These are phyloP conservation scores for Pseudanteris insignis DNA, from an alignment of 2,888 invertebrate species.

Conservation along the genomic window DNA sequence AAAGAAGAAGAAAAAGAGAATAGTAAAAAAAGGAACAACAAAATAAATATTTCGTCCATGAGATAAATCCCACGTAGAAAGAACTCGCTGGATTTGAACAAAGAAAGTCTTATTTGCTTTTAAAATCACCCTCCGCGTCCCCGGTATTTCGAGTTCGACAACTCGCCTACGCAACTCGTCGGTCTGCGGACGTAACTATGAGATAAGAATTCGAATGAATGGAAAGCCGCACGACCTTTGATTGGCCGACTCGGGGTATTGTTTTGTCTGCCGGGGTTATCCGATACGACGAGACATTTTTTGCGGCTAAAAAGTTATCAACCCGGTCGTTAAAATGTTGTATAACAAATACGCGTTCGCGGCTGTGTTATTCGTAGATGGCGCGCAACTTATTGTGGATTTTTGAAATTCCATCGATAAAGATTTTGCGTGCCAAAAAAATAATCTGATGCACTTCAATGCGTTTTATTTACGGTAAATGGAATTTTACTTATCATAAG, in stretches of 20 bases:
- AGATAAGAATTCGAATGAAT: constrained; percentile 39
- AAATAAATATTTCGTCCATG: too few species aligned
- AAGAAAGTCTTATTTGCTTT: too few species aligned
- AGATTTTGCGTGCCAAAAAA: too few species aligned
- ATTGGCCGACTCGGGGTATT: constrained; percentile 20
- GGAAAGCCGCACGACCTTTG: constrained; percentile 32
- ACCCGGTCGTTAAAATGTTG: constrained; percentile 7
- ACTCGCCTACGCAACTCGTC: constrained; percentile 21
- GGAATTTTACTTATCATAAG: too few species aligned
- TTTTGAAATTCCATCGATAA: too few species aligned
- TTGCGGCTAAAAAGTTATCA: constrained; percentile 14
- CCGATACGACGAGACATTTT: constrained; percentile 19
- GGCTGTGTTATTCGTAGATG: constrained; percentile 12
- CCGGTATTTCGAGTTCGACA: constrained; percentile 15
- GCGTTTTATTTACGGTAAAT: too few species aligned
- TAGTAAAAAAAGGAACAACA: too few species aligned
- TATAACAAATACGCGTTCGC: constrained; percentile 2
- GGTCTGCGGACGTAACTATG: constrained; percentile 18
- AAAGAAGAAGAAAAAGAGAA: too few species aligned
- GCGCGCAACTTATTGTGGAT: too few species aligned
- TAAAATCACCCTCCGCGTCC: background rate
- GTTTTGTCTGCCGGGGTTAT: constrained; percentile 25
- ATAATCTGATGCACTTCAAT: too few species aligned
- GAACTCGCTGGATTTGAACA: too few species aligned
- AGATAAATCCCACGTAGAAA: too few species aligned